Evolutionary conservation across 2,797 vertebrate species (phyloP), one percentile per base, ranked within the genome.

Genomic region (Cuculus canorus): DNA sequence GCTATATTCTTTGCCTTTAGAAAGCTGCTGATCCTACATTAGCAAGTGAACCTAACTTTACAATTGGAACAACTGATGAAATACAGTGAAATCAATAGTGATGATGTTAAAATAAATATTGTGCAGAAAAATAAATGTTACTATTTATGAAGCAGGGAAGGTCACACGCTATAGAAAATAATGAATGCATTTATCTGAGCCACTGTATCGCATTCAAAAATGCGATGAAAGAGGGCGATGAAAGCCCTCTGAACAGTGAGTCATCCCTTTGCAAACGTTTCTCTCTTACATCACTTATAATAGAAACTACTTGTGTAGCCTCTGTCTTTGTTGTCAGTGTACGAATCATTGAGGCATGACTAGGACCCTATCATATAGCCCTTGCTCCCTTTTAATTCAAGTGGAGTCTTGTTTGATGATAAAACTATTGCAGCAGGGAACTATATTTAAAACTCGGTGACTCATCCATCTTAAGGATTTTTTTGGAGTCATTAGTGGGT

Each of bases 71-170:
- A 90, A 91, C 85, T 88, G 77, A 96, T 86, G 88, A 90, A 94
- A 92, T 79, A 82, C 35, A 52, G 77, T 73, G 90, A 94, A 95
- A 95, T 94, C 80, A 70, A 90, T 84, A 90, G 88, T 47, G 91
- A 86, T 1, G 17, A 63, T 61, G 56, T 90, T 92, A 90, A 94
- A 94, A 93, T 92, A 96, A 95, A 96, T 86, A 93, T 41, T 88
- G 86, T 45, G 68, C 27, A 90, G 94, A 94, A 94, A 96, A 96
- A 93, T 48, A 93, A 93, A 97, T 90, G 90, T 86, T 95, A 50
- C 92, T 96, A 86, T 96, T 96, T 96, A 88, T 86, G 86, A 94
- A 92, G 71, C 86, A 45, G 68, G 37, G 95, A 96, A 95, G 70
- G 94, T 94, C 91, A 93, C n/a, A n/a, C 85, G 68, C 88, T 94